phyloP scores from a whole-genome alignment of 2,113 vertebrate genomes.

The Corythornis vintsioides region DNA sequence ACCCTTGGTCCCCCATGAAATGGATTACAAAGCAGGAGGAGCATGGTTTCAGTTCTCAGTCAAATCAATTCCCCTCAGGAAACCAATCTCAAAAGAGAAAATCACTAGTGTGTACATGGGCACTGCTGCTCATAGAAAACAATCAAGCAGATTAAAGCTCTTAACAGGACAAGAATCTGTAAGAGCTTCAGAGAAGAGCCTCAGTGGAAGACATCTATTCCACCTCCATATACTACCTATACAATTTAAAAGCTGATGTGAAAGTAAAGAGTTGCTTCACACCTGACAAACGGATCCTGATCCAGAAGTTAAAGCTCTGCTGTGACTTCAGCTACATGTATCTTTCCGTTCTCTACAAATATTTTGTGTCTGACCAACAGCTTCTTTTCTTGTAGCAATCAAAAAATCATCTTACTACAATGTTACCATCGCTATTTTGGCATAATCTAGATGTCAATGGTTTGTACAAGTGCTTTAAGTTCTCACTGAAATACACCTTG shows the following conservation, averaged over 20 bases:
- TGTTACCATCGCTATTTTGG: not conserved
- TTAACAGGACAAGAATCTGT: not conserved
- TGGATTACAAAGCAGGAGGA: not conserved
- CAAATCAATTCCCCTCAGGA: not conserved
- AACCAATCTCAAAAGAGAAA: not conserved
- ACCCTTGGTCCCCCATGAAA: not conserved
- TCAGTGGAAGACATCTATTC: not conserved
- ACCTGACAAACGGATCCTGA: not conserved
- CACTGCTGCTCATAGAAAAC: not conserved
- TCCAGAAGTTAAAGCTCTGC: not conserved
- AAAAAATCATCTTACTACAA: not conserved
- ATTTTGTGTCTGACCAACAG: not conserved
- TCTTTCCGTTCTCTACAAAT: not conserved
- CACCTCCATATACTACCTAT: not conserved
- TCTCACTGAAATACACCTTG: not conserved
- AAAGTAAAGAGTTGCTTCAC: not conserved
- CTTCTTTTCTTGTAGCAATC: not conserved
- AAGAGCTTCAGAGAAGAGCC: not conserved
- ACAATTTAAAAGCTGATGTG: not conserved
- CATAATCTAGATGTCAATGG: not conserved
- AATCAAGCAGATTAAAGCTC: not conserved
- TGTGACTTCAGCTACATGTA: fast-evolving
- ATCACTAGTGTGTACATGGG: not conserved
- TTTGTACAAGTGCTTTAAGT: not conserved
- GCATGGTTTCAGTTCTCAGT: not conserved